Percentiles rank a stretch among this genome's conserved stretches.
Conservation (phyloP, 2,888 invertebrate species). For the Pterostichus niger region DNA sequence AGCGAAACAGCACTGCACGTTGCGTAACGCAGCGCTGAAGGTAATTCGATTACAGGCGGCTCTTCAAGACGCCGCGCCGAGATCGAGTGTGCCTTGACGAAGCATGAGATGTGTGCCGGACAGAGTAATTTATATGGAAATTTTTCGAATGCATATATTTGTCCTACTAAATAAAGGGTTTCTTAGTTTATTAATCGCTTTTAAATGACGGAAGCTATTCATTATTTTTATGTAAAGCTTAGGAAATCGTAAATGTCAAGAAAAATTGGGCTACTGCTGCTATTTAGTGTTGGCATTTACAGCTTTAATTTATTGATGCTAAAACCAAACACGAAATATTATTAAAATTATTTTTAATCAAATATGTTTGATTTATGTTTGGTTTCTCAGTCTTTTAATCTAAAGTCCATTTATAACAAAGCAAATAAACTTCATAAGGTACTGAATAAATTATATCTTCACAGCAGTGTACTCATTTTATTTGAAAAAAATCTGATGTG, state of each 20-base stretch:
- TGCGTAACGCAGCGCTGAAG: not conserved
- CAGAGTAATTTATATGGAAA: constrained; percentile 22
- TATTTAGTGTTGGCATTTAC: constrained; percentile 17
- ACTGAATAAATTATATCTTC: too few species aligned
- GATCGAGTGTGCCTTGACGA: not conserved
- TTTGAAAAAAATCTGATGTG: too few species aligned
- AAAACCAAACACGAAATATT: not conserved
- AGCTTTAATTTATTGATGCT: constrained; percentile 3
- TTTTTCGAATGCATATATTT: constrained; percentile 15
- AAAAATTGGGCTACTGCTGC: not conserved
- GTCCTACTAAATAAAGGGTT: not conserved
- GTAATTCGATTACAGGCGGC: constrained; percentile 6
- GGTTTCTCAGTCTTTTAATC: too few species aligned
- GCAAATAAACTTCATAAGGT: too few species aligned
- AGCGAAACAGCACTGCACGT: not conserved
- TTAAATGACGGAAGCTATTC: constrained; percentile 8
- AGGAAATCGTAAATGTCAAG: constrained; percentile 21
- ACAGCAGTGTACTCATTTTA: too few species aligned
- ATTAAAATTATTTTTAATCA: constrained; percentile 9
- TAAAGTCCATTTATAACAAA: too few species aligned
- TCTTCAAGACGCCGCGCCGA: not conserved
- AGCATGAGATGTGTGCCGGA: constrained; percentile 10
- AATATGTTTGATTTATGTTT: too few species aligned
- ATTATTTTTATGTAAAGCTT: constrained; percentile 8
- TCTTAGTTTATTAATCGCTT: constrained; percentile 16